phyloP scores from a whole-genome alignment of 1,140 invertebrate genomes.

The Drosophila teissieri region DNA sequence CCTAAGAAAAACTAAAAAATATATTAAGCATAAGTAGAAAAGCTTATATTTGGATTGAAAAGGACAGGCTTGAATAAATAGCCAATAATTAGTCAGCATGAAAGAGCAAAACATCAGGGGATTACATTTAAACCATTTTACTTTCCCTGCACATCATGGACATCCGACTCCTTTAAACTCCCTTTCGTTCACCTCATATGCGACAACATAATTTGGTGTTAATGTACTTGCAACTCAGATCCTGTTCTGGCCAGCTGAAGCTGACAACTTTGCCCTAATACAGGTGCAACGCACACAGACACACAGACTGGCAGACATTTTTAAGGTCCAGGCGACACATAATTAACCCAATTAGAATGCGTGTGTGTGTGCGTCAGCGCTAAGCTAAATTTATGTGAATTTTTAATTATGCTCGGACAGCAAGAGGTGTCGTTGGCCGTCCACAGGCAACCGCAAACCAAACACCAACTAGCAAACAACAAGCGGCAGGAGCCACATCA shows the following conservation, averaged over 20 bases:
- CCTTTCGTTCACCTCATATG: constrained; percentile 25
- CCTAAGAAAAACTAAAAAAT: neutral
- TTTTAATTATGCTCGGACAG: constrained; percentile 79
- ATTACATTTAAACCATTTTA: neutral
- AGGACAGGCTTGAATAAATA: neutral
- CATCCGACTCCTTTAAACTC: neutral
- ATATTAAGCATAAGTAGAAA: too few relatives aligned
- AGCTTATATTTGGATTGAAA: neutral
- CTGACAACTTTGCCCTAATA: constrained; percentile 38
- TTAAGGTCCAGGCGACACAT: constrained; percentile 82
- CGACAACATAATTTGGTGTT: constrained; percentile 76
- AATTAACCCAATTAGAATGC: constrained; percentile 84
- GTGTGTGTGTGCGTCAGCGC: constrained; percentile 64
- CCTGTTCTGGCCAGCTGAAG: constrained; percentile 48
- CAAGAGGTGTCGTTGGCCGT: constrained; percentile 49
- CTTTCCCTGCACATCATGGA: constrained; percentile 2
- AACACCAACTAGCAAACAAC: constrained; percentile 48
- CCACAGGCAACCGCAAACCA: constrained; percentile 66
- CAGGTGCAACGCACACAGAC: neutral
- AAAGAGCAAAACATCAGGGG: neutral
- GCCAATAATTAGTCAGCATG: neutral
- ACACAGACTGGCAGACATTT: constrained; percentile 63
- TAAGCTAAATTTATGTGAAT: constrained; percentile 84
- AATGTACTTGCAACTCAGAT: constrained; percentile 59
- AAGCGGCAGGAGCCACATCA: constrained; percentile 4